Evolutionary conservation across 1,140 invertebrate genomes (phyloP).

Genomic region (Vanessa tameamea): DNA sequence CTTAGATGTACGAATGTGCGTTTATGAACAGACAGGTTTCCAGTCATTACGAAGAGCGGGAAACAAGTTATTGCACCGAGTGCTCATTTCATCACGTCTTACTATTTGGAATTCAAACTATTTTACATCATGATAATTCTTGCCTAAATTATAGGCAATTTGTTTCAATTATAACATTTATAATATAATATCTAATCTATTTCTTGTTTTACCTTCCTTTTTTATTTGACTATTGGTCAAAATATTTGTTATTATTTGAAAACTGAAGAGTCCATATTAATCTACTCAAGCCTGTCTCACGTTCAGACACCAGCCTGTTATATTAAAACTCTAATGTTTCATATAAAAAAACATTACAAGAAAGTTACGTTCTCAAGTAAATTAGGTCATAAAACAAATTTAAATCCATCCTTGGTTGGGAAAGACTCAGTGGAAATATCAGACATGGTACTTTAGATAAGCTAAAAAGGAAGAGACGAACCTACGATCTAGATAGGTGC

Average conservation of each 20-base stretch:
- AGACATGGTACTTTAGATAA: slow-evolving; percentile 39
- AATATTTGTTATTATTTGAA: too few species aligned
- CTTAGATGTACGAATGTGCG: not conserved
- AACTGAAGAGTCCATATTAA: too few species aligned
- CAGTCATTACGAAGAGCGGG: not conserved
- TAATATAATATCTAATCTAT: too few species aligned
- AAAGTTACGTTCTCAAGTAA: not conserved
- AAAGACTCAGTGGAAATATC: slow-evolving; percentile 27
- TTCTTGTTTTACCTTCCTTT: too few species aligned
- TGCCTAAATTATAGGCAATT: not conserved
- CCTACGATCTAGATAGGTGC: slow-evolving; percentile 45
- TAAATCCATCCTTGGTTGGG: not conserved
- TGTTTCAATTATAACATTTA: too few species aligned
- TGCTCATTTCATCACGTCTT: slow-evolving; percentile 1
- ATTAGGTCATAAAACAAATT: not conserved
- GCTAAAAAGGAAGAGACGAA: slow-evolving; percentile 44
- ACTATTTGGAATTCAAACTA: not conserved
- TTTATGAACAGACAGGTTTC: slow-evolving; percentile 1
- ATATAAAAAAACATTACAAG: not conserved
- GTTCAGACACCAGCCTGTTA: too few species aligned
- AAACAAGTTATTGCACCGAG: not conserved
- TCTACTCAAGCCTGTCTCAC: too few species aligned
- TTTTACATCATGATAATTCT: not conserved
- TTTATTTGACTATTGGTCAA: too few species aligned
- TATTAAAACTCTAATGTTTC: not conserved